A percentile compares a stretch with the other conserved stretches of the same genome.
phyloP scores from a whole-genome alignment of 2,113 vertebrate genomes.

The Mungos mungo region DNA sequence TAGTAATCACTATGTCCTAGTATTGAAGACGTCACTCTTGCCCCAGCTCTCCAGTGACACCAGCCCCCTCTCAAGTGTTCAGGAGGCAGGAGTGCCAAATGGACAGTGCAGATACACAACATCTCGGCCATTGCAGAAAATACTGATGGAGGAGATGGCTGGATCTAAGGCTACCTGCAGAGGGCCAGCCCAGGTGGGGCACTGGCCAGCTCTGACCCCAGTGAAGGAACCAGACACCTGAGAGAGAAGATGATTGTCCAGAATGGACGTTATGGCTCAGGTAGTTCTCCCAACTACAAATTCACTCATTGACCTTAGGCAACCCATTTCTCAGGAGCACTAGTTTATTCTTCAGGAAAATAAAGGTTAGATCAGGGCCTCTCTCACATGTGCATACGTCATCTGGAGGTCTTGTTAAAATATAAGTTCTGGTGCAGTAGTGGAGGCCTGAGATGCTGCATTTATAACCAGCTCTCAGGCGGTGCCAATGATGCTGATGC shows the following conservation, averaged over 20 bases:
- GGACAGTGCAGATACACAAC: neutral
- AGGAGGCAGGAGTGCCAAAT: neutral
- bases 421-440: neutral
- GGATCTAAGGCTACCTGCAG: neutral
- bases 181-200: neutral
- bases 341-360: conserved; percentile 40
- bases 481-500: no score
- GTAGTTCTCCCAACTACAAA: neutral
- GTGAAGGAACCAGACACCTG: neutral
- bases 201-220: neutral
- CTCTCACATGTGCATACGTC: neutral
- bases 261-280: neutral
- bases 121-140: neutral
- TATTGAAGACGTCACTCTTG: neutral
- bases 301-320: neutral
- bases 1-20: neutral
- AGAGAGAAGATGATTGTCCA: neutral
- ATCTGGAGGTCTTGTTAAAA: neutral
- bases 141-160: neutral
- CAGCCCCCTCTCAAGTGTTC: neutral
- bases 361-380: neutral
- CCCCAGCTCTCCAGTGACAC: neutral
- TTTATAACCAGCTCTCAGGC: neutral
- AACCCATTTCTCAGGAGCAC: neutral
- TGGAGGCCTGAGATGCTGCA: neutral